Conservation (phyloP, 2,113 vertebrate genomes). For the Cyphomyrus discorhynchus region DNA sequence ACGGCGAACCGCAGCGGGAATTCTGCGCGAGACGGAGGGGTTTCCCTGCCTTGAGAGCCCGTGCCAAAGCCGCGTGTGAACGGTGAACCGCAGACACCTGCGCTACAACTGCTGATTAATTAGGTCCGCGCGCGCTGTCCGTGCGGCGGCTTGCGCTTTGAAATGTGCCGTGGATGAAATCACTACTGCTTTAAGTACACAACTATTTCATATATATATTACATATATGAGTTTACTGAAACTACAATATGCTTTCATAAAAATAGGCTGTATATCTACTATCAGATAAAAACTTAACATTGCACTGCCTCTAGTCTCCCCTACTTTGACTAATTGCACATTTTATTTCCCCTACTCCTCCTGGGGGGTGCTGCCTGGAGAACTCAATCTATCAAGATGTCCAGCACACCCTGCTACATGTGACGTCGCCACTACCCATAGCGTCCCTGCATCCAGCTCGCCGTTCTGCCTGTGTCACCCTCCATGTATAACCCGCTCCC, state of each 20-base stretch:
- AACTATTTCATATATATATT: not conserved
- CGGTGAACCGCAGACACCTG: not conserved
- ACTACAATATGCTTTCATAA: not conserved
- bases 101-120: not conserved
- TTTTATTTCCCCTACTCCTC: too few species aligned
- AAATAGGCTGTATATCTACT: not conserved
- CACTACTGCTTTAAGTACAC: not conserved
- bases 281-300: too few species aligned
- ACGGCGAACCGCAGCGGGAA: not conserved
- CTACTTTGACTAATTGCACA: too few species aligned
- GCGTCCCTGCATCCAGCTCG: too few species aligned
- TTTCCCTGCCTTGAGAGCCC: not conserved
- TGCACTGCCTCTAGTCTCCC: too few species aligned
- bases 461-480: too few species aligned
- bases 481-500: too few species aligned
- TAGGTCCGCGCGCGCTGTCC: not conserved
- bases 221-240: too few species aligned
- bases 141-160: not conserved
- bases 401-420: too few species aligned
- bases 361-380: too few species aligned
- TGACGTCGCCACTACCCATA: too few species aligned
- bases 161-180: not conserved
- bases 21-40: not conserved
- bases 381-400: too few species aligned
- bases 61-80: not conserved